Percentiles rank a stretch among this genome's conserved stretches.
Conservation (phyloP, 92 coral and sea anemone species). For the Porites rus region DNA sequence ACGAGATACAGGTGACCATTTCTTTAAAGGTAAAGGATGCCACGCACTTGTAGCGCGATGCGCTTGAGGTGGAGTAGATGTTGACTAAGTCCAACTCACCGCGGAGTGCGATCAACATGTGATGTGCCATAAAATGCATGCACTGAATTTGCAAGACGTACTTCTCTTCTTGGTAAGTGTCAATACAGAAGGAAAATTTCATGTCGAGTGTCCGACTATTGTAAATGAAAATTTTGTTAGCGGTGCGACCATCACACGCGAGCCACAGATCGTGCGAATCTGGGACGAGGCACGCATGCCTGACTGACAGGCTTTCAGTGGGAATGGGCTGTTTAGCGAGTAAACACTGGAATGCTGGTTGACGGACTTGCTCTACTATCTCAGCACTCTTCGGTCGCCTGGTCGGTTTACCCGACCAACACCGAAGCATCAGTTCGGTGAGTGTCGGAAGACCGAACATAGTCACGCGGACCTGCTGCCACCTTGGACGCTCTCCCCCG, state of each 20-base stretch:
- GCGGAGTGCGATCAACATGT: conserved; percentile 78
- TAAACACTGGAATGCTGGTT: conserved; percentile 90
- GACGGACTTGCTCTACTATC: conserved; percentile 84
- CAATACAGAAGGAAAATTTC: conserved; percentile 78
- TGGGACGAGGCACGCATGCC: conserved; percentile 84
- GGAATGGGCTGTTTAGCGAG: conserved; percentile 82
- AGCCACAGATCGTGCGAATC: conserved; percentile 83
- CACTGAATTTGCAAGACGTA: conserved; percentile 81
- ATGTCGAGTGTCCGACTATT: conserved; percentile 68
- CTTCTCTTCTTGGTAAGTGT: conserved; percentile 63
- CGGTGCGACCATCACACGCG: conserved; percentile 79
- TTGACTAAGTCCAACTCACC: conserved; percentile 70
- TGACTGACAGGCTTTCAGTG: conserved; percentile 84
- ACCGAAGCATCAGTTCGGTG: conserved; percentile 91
- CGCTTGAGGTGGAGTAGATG: conserved; percentile 64
- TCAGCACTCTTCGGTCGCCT: conserved; percentile 73
- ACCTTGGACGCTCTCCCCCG: conserved; percentile 84
- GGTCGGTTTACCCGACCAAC: conserved; percentile 83
- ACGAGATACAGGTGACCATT: conserved; percentile 77
- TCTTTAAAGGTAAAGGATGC: conserved; percentile 69
- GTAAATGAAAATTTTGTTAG: conserved; percentile 80
- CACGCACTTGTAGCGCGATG: conserved; percentile 63
- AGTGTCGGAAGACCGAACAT: conserved; percentile 85
- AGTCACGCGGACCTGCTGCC: conserved; percentile 62
- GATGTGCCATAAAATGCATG: conserved; percentile 66